phyloP scores from a whole-genome alignment of 2,797 vertebrate species.

The Enteromius paludinosus region DNA sequence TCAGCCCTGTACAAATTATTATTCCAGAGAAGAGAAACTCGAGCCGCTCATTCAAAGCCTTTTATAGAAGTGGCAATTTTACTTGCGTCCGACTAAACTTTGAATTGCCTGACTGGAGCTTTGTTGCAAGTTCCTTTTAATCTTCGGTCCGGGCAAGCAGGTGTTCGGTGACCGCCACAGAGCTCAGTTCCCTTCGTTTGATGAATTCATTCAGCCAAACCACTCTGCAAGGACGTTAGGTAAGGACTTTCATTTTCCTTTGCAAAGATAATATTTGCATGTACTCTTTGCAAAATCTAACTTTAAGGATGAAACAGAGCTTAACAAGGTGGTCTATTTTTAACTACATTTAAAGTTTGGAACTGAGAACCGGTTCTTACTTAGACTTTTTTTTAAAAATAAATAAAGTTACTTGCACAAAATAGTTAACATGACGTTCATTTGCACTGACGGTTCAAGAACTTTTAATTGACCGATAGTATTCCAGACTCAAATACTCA shows the following conservation, averaged over 20 bases:
- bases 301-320: background rate
- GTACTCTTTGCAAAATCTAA: background rate
- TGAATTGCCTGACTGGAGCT: background rate
- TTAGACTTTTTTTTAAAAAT: background rate
- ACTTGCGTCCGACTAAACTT: background rate
- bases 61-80: background rate
- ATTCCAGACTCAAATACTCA: background rate
- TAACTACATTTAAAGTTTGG: background rate
- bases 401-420: background rate
- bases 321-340: background rate
- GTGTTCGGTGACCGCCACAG: slow-evolving; percentile 11
- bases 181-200: slow-evolving; percentile 3
- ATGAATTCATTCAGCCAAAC: background rate
- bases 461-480: background rate
- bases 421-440: background rate
- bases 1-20: slow-evolving; percentile 10
- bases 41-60: background rate
- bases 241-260: background rate
- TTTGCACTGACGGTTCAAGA: background rate
- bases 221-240: background rate
- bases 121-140: background rate
- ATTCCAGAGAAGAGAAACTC: background rate
- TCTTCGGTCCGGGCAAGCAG: slow-evolving; percentile 25
- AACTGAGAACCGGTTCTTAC: background rate
- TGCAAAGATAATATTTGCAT: background rate